phyloP scores from a whole-genome alignment of 2,888 invertebrate genomes.

The Eupithecia centaureata region DNA sequence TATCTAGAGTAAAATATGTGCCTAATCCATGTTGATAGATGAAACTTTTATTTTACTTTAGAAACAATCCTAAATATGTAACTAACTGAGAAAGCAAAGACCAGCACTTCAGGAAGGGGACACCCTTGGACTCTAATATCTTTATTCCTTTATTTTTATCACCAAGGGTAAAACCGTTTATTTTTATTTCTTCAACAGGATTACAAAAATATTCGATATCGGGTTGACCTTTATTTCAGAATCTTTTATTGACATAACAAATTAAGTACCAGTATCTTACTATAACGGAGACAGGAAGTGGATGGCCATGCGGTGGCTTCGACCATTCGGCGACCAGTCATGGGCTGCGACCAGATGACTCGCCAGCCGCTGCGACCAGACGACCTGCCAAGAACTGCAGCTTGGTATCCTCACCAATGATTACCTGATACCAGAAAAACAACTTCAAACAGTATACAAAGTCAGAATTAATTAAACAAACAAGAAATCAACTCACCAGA shows the following conservation, averaged over 20 bases:
- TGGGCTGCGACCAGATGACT: slow-evolving; percentile 1
- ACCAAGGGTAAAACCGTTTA: slow-evolving; percentile 29
- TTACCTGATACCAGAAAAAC: slow-evolving; percentile 69
- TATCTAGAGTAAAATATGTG: neutral
- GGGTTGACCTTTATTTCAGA: slow-evolving; percentile 61
- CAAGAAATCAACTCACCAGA: slow-evolving; percentile 73
- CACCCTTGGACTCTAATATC: slow-evolving; percentile 55
- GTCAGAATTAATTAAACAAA: slow-evolving; percentile 52
- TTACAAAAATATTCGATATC: slow-evolving; percentile 56
- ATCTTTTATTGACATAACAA: slow-evolving; percentile 76
- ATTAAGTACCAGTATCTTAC: slow-evolving; percentile 81
- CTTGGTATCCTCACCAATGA: slow-evolving; percentile 35
- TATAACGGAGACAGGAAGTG: slow-evolving; percentile 68
- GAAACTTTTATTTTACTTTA: neutral
- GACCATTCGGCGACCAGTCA: slow-evolving; percentile 27
- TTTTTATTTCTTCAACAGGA: slow-evolving; percentile 48
- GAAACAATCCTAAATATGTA: neutral
- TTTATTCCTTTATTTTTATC: slow-evolving; percentile 44
- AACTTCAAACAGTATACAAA: slow-evolving; percentile 49
- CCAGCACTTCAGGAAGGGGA: slow-evolving; percentile 54
- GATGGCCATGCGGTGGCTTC: slow-evolving; percentile 40
- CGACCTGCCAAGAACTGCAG: slow-evolving; percentile 8
- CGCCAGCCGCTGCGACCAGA: slow-evolving; percentile 4
- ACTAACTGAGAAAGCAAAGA: slow-evolving; percentile 46
- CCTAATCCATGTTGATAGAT: neutral